phyloP scores from a whole-genome alignment of 2,888 invertebrate species.

The Fissipunctia ypsillon region DNA sequence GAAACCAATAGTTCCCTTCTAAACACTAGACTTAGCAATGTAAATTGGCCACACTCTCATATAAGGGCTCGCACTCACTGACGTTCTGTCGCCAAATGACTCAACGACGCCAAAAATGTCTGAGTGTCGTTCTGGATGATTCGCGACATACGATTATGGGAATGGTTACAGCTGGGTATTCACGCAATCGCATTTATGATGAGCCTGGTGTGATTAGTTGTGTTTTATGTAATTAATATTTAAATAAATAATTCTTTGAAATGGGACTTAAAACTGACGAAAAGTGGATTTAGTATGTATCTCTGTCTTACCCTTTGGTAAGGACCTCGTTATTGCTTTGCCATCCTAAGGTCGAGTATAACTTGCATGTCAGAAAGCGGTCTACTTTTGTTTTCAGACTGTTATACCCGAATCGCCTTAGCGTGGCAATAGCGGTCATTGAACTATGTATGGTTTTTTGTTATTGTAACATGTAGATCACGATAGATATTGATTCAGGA shows the following conservation, averaged over 20 bases:
- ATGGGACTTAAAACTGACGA: too few relatives aligned
- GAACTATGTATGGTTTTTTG: too few relatives aligned
- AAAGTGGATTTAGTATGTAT: too few relatives aligned
- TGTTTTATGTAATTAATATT: background rate
- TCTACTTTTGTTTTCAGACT: too few relatives aligned
- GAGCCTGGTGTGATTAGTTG: background rate
- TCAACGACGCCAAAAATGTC: constrained; percentile 33
- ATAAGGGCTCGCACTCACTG: constrained; percentile 35
- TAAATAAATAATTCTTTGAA: background rate
- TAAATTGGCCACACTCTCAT: constrained; percentile 30
- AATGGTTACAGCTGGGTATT: background rate
- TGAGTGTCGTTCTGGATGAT: constrained; percentile 30
- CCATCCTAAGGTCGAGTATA: too few relatives aligned
- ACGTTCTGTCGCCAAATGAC: constrained; percentile 29
- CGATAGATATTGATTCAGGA: too few relatives aligned
- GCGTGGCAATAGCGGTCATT: too few relatives aligned
- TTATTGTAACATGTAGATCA: too few relatives aligned
- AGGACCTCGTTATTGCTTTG: too few relatives aligned
- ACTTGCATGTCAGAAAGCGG: too few relatives aligned
- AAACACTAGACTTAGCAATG: constrained; percentile 41
- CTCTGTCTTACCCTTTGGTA: too few relatives aligned
- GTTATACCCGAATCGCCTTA: too few relatives aligned
- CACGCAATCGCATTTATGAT: constrained; percentile 10
- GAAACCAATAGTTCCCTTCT: constrained; percentile 40
- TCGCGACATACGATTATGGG: constrained; percentile 15